A percentile compares a stretch with the other conserved stretches of the same genome.
Evolutionary conservation across 2,113 vertebrate genomes (phyloP).

Genomic region (Vulpes lagopus): DNA sequence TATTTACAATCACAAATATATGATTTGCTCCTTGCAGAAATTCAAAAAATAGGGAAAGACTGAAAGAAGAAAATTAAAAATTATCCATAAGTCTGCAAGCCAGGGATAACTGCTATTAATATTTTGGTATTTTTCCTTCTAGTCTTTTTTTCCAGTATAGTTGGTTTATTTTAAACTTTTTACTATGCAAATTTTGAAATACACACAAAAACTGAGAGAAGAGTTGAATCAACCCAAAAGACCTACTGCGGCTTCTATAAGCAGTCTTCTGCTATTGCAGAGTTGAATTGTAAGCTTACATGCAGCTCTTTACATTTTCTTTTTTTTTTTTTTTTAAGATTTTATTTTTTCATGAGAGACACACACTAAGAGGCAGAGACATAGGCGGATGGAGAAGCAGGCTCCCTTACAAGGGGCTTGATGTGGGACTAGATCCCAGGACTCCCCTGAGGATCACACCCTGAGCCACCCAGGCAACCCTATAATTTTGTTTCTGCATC

Average conservation of each 20-base stretch:
- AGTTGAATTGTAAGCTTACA: slow-evolving; percentile 8
- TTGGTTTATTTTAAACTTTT: slow-evolving; percentile 32
- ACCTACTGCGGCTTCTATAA: neutral
- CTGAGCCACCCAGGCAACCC: neutral
- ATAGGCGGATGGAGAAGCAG: neutral
- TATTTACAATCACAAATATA: neutral
- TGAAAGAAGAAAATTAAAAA: slow-evolving; percentile 23
- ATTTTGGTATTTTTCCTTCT: neutral
- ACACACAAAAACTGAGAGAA: neutral
- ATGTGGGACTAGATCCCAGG: neutral
- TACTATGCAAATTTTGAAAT: neutral
- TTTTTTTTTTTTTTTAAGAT: neutral
- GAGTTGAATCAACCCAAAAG: neutral
- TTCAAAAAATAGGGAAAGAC: neutral
- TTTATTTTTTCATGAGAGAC: neutral
- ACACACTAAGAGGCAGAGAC: neutral
- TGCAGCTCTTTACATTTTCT: neutral
- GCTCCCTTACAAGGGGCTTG: neutral
- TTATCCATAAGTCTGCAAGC: neutral
- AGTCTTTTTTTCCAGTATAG: neutral
- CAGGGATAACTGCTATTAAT: neutral
- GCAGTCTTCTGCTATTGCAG: neutral
- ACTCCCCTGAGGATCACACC: neutral
- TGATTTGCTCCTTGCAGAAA: neutral
- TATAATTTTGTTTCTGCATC: neutral